Evolutionary conservation across 2,113 vertebrate species (phyloP), one percentile per base, ranked within the genome.

Genomic region (Vanacampus margaritifer): DNA sequence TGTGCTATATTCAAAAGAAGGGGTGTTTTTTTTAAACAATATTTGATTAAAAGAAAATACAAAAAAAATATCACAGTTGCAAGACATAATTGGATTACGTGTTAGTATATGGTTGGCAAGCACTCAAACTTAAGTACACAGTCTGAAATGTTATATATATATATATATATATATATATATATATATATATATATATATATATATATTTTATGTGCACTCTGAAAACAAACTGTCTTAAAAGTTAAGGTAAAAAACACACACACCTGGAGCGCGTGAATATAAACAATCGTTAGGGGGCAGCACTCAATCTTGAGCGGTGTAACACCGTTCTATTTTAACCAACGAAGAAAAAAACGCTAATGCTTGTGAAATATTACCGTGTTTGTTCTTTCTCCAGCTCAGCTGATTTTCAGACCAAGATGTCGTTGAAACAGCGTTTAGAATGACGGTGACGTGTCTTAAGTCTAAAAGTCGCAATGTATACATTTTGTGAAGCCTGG

Each of bases 211-310:
- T n/a, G n/a, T n/a, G n/a, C n/a, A n/a, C n/a, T n/a, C n/a, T n/a
- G 17, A 46, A 46, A 46, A 46, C 5, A 46, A 46, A 46, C 19
- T 46, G 45, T 46, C 19, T 45, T 45, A 17, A 45, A 45, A 41
- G 11, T 41, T 8, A 41, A 41, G 2, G 39, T 41, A 12, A 12
- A 41, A 12, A 14, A 45, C 4, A 45, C 16, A 16, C 3, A 45
- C 43, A 16, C 5, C 3, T 16, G 16, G 14, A 16, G 14, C 8
- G 2, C 14, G 3, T 45, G 43, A 45, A 17, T 45, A 16, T 45
- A 45, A 45, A 16, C 13, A 45, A 5, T 45, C 82, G 19, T 0
- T 1, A 78, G 82, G 74, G 13, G 79, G 82, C 76, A 71, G 72
- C 16, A 71, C 24, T 64, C 16, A 6, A 54, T 1, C 0, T 5